Percentiles rank a stretch among this genome's conserved stretches.
Evolutionary conservation across 1,140 invertebrate genomes (phyloP).

Genomic region (Stenopsyche tienmushanensis): DNA sequence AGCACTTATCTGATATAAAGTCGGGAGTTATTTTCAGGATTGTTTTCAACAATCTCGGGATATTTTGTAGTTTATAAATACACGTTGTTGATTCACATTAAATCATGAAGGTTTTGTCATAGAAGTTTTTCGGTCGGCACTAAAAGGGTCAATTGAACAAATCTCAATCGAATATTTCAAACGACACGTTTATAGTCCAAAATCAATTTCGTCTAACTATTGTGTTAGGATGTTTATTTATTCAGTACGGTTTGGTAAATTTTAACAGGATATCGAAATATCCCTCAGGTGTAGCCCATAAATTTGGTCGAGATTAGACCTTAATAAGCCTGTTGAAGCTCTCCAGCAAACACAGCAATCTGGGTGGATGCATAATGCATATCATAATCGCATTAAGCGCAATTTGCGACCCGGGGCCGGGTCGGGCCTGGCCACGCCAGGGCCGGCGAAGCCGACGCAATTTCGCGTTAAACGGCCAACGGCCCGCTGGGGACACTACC

Average conservation of each 20-base stretch:
- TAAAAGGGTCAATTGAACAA: no score
- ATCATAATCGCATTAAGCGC: conserved; percentile 13
- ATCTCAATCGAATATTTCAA: no score
- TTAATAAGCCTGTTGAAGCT: conserved; percentile 12
- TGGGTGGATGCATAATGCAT: conserved; percentile 3
- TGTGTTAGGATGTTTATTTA: conserved; percentile 1
- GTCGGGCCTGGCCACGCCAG: neutral
- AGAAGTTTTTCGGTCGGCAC: no score
- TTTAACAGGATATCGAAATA: neutral
- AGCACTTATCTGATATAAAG: no score
- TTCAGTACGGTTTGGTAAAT: neutral
- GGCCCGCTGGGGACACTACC: conserved; percentile 7
- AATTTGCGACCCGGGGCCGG: neutral
- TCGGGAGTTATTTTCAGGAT: no score
- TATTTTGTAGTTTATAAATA: no score
- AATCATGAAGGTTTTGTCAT: no score
- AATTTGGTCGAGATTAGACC: neutral
- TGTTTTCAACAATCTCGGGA: no score
- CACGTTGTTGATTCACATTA: no score
- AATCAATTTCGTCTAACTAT: no score
- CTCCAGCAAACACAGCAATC: neutral
- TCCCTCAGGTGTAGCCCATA: conserved; percentile 2
- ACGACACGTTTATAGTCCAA: no score
- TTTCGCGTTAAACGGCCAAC: conserved; percentile 13
- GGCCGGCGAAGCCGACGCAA: neutral